Base-by-base conservation (phyloP, 1,140 invertebrate genomes). In the Drosophila watanabei region DNA sequence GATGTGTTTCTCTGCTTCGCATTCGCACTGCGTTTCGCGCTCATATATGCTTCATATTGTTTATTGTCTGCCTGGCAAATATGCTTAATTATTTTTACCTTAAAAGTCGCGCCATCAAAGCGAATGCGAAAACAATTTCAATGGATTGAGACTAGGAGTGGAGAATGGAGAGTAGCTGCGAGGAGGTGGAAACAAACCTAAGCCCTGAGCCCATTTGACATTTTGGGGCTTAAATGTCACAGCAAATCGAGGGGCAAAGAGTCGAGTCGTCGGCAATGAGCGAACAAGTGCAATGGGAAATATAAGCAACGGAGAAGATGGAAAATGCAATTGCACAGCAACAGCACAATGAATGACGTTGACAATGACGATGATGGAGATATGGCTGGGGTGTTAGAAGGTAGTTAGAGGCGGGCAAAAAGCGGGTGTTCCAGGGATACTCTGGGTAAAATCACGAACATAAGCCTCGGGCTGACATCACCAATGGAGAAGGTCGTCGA, bases 61-160 rank as follows among this genome's bases (percentile, higher is more conserved):
- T 57, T 87, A 49, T 75, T 86, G 75, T 76, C 62, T 54, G 76
- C 8, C 79, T 84, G 61, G 82, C 86, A 89, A 82, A 90, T 90
- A 90, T 89, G 86, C 82, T 86, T 90, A 90, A 91, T 86, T 90
- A 90, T 90, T 91, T 90, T 91, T 90, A 90, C 87, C 86, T 90
- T 91, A 91, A 91, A 91, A 80, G 82, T 86, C 79, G 85, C 85
- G 81, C 83, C 83, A 87, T 87, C 83, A 82, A 87, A 87, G 71
- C 70, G 83, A 79, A 87, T 87, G 73, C 78, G 83, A 88, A 88
- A 88, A 89, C 85, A 87, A 88, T 86, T 87, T 59, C 52, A 86
- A 79, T 78, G 73, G 41, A 58, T 56, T 14, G 28, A 5, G 43
- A 57, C n/a, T 32, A 58, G 13, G 18, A 20, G 3, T 33, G 52